Evolutionary conservation across 2,888 invertebrate genomes (phyloP).

Genomic region (Lasioglossum zephyrum): DNA sequence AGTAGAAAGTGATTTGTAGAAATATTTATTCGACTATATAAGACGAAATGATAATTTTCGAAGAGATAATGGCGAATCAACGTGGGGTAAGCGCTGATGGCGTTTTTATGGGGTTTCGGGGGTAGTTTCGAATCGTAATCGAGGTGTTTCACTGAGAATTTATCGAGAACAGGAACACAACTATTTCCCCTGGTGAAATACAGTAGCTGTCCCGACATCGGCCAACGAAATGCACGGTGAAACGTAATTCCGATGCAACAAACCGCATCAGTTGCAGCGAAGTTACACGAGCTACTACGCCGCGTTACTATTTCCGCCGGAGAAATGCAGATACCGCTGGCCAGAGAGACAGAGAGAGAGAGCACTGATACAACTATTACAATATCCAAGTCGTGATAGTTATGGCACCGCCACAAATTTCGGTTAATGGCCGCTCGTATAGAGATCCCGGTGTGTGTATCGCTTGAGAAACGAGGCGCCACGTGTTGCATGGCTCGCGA

Average conservation of each 20-base stretch:
- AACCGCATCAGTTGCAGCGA: conserved; percentile 28
- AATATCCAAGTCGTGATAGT: conserved; percentile 50
- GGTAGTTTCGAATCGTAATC: neutral
- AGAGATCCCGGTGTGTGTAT: neutral
- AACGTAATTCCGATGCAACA: conserved; percentile 35
- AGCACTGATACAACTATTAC: conserved; percentile 55
- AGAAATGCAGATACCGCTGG: conserved; percentile 19
- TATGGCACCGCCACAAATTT: conserved; percentile 50
- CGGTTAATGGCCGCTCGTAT: conserved; percentile 45
- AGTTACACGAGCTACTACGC: conserved; percentile 35
- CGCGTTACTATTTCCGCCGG: conserved; percentile 43
- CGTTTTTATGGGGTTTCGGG: neutral
- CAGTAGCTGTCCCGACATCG: neutral
- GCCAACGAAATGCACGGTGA: conserved; percentile 1
- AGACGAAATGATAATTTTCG: neutral
- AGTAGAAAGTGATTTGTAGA: too few species aligned
- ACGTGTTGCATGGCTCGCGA: conserved; percentile 39
- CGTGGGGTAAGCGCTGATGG: neutral
- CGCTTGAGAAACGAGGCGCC: conserved; percentile 14
- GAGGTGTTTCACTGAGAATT: neutral
- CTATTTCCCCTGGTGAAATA: conserved; percentile 16
- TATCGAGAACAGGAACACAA: conserved; percentile 5
- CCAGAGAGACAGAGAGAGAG: neutral
- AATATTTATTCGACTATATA: too few species aligned
- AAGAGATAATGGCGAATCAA: neutral